Evolutionary conservation across 2,113 vertebrate species (phyloP).

Genomic region (Rhinoderma darwinii): DNA sequence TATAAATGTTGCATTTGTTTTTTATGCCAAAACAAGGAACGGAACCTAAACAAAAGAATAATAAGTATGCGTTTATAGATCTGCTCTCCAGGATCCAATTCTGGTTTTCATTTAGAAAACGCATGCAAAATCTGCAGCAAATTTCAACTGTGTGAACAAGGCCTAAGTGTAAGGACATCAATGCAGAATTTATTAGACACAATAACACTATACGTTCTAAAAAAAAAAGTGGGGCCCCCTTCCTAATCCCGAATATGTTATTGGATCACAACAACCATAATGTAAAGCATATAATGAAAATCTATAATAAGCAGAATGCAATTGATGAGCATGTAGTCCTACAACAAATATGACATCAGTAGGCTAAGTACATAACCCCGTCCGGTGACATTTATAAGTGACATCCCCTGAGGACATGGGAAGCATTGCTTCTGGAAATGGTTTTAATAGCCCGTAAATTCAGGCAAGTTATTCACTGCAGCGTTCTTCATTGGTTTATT

Average conservation of each 20-base stretch:
- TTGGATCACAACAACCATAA: background rate
- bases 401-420: background rate
- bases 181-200: too few species aligned
- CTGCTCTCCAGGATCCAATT: too few species aligned
- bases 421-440: slow-evolving; percentile 13
- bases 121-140: too few species aligned
- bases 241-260: background rate
- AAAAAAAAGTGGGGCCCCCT: too few species aligned
- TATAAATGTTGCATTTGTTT: too few species aligned
- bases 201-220: too few species aligned
- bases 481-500: slow-evolving; percentile 37
- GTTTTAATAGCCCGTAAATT: slow-evolving; percentile 33
- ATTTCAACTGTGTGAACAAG: too few species aligned
- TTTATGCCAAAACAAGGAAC: too few species aligned
- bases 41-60: too few species aligned
- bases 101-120: too few species aligned
- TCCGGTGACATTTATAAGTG: slow-evolving; percentile 15
- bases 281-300: background rate
- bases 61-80: too few species aligned
- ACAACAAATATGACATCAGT: slow-evolving; percentile 18
- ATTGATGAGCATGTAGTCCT: background rate
- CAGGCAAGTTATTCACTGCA: slow-evolving; percentile 14
- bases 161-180: too few species aligned
- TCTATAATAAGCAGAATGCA: background rate
- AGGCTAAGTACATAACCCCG: background rate